Conservation (phyloP, 2,888 invertebrate species). For the Caenorhabditis sulstoni region DNA sequence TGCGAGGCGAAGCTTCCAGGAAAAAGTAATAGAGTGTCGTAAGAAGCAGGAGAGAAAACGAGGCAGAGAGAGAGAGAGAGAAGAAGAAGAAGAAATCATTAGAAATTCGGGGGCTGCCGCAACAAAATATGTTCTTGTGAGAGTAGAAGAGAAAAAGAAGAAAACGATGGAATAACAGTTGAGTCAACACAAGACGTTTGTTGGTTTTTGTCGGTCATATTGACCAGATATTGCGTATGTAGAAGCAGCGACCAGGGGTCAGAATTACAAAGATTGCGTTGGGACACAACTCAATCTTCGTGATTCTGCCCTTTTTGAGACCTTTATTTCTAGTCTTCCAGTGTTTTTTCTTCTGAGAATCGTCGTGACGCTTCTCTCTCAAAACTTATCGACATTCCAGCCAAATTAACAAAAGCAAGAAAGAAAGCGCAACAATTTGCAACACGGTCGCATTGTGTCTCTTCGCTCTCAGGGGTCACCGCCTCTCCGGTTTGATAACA, state of each 20-base stretch:
- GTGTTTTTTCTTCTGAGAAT: too few species aligned
- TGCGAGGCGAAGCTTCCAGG: not conserved
- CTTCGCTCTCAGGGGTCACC: not conserved
- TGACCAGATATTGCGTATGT: conserved; percentile 7
- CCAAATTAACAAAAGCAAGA: too few species aligned
- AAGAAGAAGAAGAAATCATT: conserved; percentile 35
- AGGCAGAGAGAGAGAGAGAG: conserved; percentile 1
- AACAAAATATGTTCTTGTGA: too few species aligned
- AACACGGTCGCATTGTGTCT: not conserved
- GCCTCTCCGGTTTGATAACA: not conserved
- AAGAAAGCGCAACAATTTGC: too few species aligned
- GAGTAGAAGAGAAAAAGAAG: not conserved
- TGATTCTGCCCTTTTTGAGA: too few species aligned
- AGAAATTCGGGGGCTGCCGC: conserved; percentile 16
- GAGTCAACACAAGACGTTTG: conserved; percentile 7
- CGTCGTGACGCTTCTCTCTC: too few species aligned
- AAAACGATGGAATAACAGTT: conserved; percentile 1
- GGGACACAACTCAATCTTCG: too few species aligned
- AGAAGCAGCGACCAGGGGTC: not conserved
- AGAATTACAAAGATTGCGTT: too few species aligned
- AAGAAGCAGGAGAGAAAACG: too few species aligned
- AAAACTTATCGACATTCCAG: too few species aligned
- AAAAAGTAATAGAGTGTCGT: conserved; percentile 6
- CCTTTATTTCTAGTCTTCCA: too few species aligned
- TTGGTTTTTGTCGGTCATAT: conserved; percentile 16